phyloP scores from a whole-genome alignment of 2,113 vertebrate species.

The Orthonyx spaldingii region DNA sequence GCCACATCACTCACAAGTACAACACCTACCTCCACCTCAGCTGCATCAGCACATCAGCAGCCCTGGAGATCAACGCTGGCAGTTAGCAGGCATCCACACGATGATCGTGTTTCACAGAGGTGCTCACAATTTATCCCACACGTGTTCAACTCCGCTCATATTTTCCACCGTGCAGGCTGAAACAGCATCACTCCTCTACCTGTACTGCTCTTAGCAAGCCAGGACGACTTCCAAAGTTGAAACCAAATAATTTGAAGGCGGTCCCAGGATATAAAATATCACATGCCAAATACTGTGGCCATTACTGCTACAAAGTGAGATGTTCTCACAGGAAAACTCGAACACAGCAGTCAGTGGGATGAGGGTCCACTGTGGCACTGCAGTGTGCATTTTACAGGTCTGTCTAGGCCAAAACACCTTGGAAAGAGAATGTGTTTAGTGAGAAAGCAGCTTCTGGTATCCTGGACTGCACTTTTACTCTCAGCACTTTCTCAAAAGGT shows the following conservation, averaged over 20 bases:
- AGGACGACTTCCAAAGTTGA: background rate
- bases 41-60: slow-evolving; percentile 15
- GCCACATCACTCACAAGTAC: background rate
- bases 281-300: background rate
- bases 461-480: background rate
- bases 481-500: background rate
- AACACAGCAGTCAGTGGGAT: background rate
- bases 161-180: background rate
- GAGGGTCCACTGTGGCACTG: background rate
- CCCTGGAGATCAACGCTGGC: background rate
- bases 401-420: background rate
- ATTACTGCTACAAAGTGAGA: background rate
- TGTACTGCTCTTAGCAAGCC: background rate
- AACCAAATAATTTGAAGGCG: background rate
- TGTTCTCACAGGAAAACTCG: background rate
- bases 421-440: background rate
- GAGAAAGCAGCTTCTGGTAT: background rate
- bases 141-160: background rate
- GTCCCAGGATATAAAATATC: background rate
- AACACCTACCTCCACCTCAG: background rate
- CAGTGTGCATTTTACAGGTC: background rate
- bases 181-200: background rate
- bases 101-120: slow-evolving; percentile 17
- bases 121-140: background rate
- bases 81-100: background rate